Percentiles rank a stretch among this genome's conserved stretches.
Evolutionary conservation across 1,140 invertebrate species (phyloP).

Genomic region (Cyclina sinensis): DNA sequence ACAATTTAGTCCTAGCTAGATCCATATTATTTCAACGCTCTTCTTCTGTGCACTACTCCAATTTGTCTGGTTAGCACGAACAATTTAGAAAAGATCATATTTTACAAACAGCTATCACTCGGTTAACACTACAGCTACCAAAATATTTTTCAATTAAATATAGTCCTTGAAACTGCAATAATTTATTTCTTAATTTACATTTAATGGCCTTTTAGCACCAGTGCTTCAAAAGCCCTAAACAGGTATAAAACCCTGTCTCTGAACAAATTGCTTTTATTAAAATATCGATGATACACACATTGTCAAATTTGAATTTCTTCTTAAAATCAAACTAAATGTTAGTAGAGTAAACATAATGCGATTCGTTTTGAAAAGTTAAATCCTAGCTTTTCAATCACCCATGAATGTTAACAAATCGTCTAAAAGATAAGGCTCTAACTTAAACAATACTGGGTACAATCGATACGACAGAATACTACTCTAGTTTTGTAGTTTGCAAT

Average conservation of each 20-base stretch:
- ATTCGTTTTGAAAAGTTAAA: neutral
- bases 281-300: neutral
- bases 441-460: neutral
- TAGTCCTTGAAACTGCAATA: neutral
- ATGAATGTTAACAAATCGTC: constrained; percentile 4
- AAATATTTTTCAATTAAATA: neutral
- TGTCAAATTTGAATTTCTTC: constrained; percentile 3
- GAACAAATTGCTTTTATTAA: neutral
- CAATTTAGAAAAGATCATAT: neutral
- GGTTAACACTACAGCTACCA: neutral
- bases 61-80: neutral
- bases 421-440: neutral
- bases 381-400: neutral
- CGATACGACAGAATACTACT: neutral
- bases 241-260: neutral
- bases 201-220: neutral
- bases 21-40: constrained; percentile 59
- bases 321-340: constrained; percentile 2
- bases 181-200: constrained; percentile 13
- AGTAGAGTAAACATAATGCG: neutral
- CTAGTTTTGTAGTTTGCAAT: constrained; percentile 7
- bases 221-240: neutral
- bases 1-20: constrained; percentile 47
- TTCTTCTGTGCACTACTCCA: neutral
- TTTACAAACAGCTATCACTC: neutral